Evolutionary conservation across 2,797 vertebrate genomes (phyloP), one percentile per base, ranked within the genome.

Genomic region (Enteromius fasciolatus): DNA sequence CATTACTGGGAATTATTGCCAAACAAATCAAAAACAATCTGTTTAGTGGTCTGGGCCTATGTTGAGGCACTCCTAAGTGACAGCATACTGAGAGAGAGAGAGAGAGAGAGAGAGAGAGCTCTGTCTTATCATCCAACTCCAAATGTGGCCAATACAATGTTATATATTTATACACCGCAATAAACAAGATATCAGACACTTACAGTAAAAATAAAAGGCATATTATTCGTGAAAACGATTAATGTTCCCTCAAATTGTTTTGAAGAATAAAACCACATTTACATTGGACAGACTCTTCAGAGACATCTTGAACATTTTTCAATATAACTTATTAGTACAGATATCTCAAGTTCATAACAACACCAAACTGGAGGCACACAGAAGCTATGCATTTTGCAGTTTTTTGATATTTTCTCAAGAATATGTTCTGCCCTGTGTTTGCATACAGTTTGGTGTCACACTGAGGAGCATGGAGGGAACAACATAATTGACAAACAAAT

Each of bases 11-110:
- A 67, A 72, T 78, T 77, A 46, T 39, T 85, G 83, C 87, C 84
- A 20, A 78, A 81, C 87, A 91, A 89, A 88, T 88, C 82, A 86
- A 70, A 78, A 82, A 54, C 82, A 72, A 50, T 44, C 59, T 85
- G 88, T 86, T 88, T 81, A 81, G 84, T 25, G 81, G 64, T 41
- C 77, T 69, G 48, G 75, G 78, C 79, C 83, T 76, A 46, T 54
- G 11, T 14, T 81, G 87, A 85, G 73, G 85, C 57, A 23, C 77
- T 82, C 67, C 82, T 1, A 36, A 75, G 23, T 46, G 31, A 41
- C 50, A 79, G 48, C 31, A 41, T 25, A 41, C 25, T 41, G 15
- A 68, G 4, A 54, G 18, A 57, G 52, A 54, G 52, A n/a, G 20
- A 54, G 15, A 68, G 4, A 54, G 15, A 68, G 4, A 54, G 15